Evolutionary conservation across 2,888 invertebrate genomes (phyloP).

Genomic region (Zhuqinia jingwanae): DNA sequence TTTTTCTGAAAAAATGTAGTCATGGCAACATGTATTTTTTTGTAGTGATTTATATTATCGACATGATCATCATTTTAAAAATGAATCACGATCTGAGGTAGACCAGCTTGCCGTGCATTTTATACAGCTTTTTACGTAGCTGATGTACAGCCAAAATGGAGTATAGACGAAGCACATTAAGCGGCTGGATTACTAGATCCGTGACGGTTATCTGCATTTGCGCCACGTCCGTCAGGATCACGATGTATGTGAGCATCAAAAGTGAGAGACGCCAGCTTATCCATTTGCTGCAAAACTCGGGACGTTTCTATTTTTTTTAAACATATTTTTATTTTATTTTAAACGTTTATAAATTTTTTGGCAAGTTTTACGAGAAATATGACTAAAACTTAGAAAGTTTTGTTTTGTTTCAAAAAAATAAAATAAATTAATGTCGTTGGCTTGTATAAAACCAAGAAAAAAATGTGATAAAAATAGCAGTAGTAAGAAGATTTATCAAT

Average conservation of each 20-base stretch:
- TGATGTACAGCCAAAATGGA: slow-evolving; percentile 71
- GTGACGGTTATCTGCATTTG: slow-evolving; percentile 74
- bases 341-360: background rate
- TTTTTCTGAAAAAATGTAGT: too few species aligned
- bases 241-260: slow-evolving; percentile 64
- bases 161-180: slow-evolving; percentile 68
- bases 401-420: background rate
- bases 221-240: slow-evolving; percentile 71
- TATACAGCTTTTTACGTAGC: slow-evolving; percentile 70
- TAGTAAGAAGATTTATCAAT: background rate
- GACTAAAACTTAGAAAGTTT: slow-evolving; percentile 27
- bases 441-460: too few species aligned
- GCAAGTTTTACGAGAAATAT: slow-evolving; percentile 16
- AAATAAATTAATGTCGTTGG: background rate
- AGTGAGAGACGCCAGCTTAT: slow-evolving; percentile 64
- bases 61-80: too few species aligned
- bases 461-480: background rate
- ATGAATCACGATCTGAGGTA: slow-evolving; percentile 66
- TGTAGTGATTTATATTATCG: too few species aligned
- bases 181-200: slow-evolving; percentile 68
- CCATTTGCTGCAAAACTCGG: slow-evolving; percentile 72
- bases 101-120: slow-evolving; percentile 71
- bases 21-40: too few species aligned
- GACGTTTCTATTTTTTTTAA: too few species aligned
- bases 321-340: too few species aligned